Conservation (phyloP, 2,797 vertebrate species). For the Sebastiscus albofasciatus region DNA sequence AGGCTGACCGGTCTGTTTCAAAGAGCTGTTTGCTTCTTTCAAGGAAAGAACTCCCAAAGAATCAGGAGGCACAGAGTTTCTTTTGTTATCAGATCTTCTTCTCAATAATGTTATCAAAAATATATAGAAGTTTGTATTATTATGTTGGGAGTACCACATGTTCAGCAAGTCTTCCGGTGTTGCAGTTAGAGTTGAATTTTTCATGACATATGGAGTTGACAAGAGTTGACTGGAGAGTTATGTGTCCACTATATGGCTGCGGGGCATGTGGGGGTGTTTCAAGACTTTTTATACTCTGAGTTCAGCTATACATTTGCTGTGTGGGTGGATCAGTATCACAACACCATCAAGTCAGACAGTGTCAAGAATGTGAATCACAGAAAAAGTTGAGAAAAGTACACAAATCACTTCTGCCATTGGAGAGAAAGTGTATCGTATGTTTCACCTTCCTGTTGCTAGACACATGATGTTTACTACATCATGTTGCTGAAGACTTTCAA, state of each 20-base stretch:
- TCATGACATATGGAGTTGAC: constrained; percentile 8
- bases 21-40: neutral
- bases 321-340: constrained; percentile 50
- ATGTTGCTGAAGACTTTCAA: neutral
- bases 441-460: neutral
- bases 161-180: neutral
- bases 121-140: neutral
- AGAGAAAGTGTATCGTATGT: neutral
- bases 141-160: neutral
- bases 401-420: neutral
- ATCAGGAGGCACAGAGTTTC: neutral
- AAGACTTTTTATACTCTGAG: constrained; percentile 47
- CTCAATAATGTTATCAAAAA: neutral
- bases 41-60: neutral
- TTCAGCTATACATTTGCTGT: constrained; percentile 38
- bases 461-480: neutral
- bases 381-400: constrained; percentile 44
- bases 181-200: neutral
- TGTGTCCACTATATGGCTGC: constrained; percentile 31
- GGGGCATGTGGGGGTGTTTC: constrained; percentile 60
- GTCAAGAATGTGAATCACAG: constrained; percentile 51
- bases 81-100: neutral
- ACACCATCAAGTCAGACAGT: constrained; percentile 34
- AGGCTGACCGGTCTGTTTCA: neutral
- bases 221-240: constrained; percentile 23